These are phyloP conservation scores for Spermophilus dauricus DNA, from an alignment of 2,113 vertebrate species.

Conservation along the genomic window DNA sequence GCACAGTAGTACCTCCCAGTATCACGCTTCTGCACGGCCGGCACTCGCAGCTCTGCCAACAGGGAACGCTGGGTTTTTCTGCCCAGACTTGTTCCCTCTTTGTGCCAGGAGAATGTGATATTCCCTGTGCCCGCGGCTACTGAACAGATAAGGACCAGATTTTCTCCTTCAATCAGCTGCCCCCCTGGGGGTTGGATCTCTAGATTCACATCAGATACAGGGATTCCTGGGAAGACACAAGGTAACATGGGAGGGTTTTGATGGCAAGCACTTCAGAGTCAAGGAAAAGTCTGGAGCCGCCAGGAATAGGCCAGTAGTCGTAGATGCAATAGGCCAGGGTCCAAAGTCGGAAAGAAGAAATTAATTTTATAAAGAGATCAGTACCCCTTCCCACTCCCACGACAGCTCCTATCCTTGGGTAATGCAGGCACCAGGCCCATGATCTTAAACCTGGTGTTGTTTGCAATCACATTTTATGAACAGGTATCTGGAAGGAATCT, in stretches of 20 bases:
- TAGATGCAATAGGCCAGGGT: too few species aligned
- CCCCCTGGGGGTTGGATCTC: neutral
- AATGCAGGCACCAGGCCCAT: neutral
- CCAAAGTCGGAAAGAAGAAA: neutral
- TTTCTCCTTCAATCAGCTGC: constrained; percentile 65
- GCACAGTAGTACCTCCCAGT: constrained; percentile 69
- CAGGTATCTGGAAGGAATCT: neutral
- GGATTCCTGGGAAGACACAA: constrained; percentile 54
- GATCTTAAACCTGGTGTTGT: neutral
- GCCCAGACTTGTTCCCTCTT: constrained; percentile 36
- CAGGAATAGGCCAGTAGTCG: neutral
- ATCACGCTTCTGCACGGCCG: neutral
- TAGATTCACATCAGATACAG: constrained; percentile 68
- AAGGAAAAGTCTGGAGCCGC: neutral
- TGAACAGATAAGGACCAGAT: constrained; percentile 72
- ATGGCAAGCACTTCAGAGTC: neutral
- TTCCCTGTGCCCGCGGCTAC: constrained; percentile 59
- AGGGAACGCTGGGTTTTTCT: neutral
- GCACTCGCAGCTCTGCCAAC: constrained; percentile 20
- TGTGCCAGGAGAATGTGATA: constrained; percentile 75
- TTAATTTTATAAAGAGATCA: neutral
- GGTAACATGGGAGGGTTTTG: neutral
- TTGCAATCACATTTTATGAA: neutral
- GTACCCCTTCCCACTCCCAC: neutral
- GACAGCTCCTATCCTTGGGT: neutral